Conservation (phyloP, 2,888 invertebrate species). For the Drosophila neoperkinsi region DNA sequence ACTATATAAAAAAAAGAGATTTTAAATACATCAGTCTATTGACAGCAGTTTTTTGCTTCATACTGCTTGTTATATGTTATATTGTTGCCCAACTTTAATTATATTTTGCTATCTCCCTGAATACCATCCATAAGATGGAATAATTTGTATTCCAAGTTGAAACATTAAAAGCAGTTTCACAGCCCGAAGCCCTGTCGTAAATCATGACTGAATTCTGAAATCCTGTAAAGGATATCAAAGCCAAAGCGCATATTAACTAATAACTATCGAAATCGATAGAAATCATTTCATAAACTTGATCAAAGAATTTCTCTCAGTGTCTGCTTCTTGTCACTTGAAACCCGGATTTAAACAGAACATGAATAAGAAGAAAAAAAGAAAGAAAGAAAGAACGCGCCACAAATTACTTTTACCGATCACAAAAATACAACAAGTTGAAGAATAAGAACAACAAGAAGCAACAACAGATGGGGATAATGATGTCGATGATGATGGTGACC, state of each 20-base stretch:
- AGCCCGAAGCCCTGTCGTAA: no score
- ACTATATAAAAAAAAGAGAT: no score
- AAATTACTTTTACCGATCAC: constrained; percentile 78
- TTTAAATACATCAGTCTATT: no score
- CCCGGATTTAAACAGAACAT: constrained; percentile 74
- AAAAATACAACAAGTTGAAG: constrained; percentile 27
- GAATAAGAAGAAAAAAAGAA: constrained; percentile 43
- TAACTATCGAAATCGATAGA: background rate
- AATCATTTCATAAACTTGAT: background rate
- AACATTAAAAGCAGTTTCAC: no score
- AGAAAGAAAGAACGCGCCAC: constrained; percentile 70
- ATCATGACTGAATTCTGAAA: no score
- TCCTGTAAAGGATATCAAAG: no score
- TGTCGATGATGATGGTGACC: constrained; percentile 32
- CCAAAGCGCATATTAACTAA: background rate
- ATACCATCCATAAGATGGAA: no score
- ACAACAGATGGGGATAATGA: background rate
- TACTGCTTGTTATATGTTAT: fast-evolving
- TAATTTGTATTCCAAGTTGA: background rate
- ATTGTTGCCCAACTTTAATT: background rate
- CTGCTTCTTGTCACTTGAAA: constrained; percentile 68
- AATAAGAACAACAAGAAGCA: constrained; percentile 18
- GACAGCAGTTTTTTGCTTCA: background rate
- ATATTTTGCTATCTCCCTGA: no score
- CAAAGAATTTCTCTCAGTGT: constrained; percentile 53